Evolutionary conservation across 2,888 invertebrate genomes (phyloP).

Genomic region (Mamestra brassicae): DNA sequence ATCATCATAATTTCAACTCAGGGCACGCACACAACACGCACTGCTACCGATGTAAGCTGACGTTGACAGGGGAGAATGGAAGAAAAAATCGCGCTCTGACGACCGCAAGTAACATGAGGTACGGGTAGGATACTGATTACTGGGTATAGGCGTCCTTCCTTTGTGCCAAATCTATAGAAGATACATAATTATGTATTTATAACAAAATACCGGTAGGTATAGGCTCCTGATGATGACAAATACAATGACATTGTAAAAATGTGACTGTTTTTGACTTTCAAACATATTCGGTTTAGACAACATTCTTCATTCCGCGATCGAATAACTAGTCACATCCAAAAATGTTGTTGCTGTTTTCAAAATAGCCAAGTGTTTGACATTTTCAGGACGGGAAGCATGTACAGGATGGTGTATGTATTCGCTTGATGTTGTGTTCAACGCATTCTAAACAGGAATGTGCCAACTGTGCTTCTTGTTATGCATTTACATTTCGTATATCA

Average conservation of each 20-base stretch:
- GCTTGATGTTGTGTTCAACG: constrained; percentile 36
- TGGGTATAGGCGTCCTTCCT: neutral
- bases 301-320: constrained; percentile 13
- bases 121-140: neutral
- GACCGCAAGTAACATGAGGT: neutral
- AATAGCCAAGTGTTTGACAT: constrained; percentile 55
- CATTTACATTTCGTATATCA: neutral
- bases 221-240: neutral
- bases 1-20: neutral
- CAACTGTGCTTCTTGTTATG: neutral
- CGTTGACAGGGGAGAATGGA: too few species aligned
- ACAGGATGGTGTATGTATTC: constrained; percentile 34
- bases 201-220: neutral
- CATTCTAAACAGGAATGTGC: constrained; percentile 37
- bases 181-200: neutral
- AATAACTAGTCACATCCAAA: constrained; percentile 34
- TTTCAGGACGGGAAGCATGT: constrained; percentile 42
- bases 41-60: too few species aligned
- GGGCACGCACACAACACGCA: too few species aligned
- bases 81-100: too few species aligned
- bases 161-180: neutral
- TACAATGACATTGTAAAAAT: too few species aligned
- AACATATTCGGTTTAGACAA: constrained; percentile 8
- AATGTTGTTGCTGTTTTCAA: constrained; percentile 48
- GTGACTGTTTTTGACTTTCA: neutral